A percentile compares a stretch with the other conserved stretches of the same genome.
Evolutionary conservation across 2,888 invertebrate genomes (phyloP).

Genomic region (Hirudinaria manillensis): DNA sequence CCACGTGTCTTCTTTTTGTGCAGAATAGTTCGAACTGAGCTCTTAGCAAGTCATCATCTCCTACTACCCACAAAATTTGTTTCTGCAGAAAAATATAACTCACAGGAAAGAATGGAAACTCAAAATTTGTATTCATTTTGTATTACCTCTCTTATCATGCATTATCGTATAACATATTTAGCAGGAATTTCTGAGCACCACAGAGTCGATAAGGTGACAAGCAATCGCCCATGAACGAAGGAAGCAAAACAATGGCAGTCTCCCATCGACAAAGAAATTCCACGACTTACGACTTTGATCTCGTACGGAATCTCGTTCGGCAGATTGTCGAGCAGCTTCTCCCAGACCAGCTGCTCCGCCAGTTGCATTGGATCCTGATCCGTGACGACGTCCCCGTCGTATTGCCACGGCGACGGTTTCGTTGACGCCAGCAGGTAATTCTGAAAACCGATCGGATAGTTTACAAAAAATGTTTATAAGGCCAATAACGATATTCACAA

Average conservation of each 20-base stretch:
- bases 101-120: neutral
- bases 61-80: conserved; percentile 49
- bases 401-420: conserved; percentile 65
- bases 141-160: too few relatives aligned
- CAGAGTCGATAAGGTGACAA: too few relatives aligned
- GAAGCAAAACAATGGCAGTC: too few relatives aligned
- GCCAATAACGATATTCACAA: neutral
- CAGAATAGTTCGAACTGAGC: conserved; percentile 45
- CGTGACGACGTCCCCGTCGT: conserved; percentile 65
- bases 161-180: too few relatives aligned
- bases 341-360: conserved; percentile 70
- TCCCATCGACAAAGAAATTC: too few relatives aligned
- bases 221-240: too few relatives aligned
- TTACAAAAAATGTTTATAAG: neutral
- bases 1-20: conserved; percentile 41
- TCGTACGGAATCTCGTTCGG: conserved; percentile 80
- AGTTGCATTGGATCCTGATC: conserved; percentile 68
- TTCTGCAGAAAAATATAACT: conserved; percentile 21
- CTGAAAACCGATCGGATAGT: conserved; percentile 53
- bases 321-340: conserved; percentile 75
- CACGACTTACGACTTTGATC: conserved; percentile 56
- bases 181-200: too few relatives aligned
- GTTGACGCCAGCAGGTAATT: conserved; percentile 67
- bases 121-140: too few relatives aligned
- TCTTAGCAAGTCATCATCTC: conserved; percentile 45